Percentiles rank a stretch among this genome's conserved stretches.
These are phyloP conservation scores for Melopsittacus undulatus DNA, from an alignment of 2,797 vertebrate species.

Conservation along the genomic window DNA sequence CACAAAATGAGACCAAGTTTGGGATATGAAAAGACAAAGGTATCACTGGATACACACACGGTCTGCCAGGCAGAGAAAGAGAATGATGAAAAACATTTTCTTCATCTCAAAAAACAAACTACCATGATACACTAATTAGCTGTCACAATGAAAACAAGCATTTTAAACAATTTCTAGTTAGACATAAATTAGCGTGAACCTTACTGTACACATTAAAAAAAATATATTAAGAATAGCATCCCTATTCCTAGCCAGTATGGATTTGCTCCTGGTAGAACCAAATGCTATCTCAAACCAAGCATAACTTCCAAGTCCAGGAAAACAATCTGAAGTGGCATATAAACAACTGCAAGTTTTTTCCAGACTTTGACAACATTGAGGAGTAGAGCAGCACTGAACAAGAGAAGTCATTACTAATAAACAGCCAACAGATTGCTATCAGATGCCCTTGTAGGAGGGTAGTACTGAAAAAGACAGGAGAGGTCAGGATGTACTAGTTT, in stretches of 20 bases:
- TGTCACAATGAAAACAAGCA: background rate
- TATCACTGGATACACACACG: background rate
- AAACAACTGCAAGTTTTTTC: background rate
- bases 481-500: background rate
- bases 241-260: background rate
- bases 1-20: background rate
- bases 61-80: background rate
- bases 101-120: conserved; percentile 10
- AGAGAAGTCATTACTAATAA: background rate
- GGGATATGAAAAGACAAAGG: background rate
- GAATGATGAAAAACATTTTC: background rate
- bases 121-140: background rate
- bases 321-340: background rate
- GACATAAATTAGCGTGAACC: background rate
- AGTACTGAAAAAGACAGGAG: background rate
- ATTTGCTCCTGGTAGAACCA: background rate
- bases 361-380: background rate
- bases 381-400: background rate
- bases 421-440: background rate
- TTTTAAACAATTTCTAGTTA: background rate
- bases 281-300: background rate
- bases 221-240: background rate
- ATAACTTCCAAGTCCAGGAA: background rate
- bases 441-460: background rate
- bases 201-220: background rate